Conservation (phyloP, 2,113 vertebrate species). For the Indicator maculatus region DNA sequence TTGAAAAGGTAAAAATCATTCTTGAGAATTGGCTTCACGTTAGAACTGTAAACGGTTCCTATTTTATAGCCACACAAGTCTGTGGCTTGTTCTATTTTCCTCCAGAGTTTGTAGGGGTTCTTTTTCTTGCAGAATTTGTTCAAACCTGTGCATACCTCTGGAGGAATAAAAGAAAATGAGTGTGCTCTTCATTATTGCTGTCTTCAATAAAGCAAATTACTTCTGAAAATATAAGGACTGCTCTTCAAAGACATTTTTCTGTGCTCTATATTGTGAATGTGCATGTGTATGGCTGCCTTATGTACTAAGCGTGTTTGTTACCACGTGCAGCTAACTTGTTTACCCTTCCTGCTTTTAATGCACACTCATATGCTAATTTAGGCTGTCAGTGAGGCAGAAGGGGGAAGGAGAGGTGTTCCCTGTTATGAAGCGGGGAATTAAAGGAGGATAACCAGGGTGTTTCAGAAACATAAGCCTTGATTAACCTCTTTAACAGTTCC, state of each 20-base stretch:
- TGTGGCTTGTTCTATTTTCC: conserved; percentile 56
- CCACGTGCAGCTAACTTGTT: background rate
- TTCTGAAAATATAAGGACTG: conserved; percentile 40
- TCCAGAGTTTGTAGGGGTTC: conserved; percentile 52
- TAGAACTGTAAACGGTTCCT: conserved; percentile 63
- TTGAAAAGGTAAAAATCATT: conserved; percentile 45
- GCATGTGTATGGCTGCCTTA: background rate
- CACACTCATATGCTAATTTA: background rate
- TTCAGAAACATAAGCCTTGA: background rate
- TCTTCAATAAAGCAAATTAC: conserved; percentile 44
- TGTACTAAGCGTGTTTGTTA: conserved; percentile 19
- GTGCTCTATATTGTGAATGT: background rate
- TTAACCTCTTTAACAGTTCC: conserved; percentile 54
- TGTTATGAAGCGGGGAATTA: background rate
- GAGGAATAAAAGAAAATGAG: conserved; percentile 36
- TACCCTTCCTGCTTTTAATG: background rate
- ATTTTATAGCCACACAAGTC: conserved; percentile 67
- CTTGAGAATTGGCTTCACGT: conserved; percentile 15
- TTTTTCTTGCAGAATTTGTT: conserved; percentile 37
- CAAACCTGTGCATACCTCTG: conserved; percentile 47
- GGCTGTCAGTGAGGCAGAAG: conserved; percentile 17
- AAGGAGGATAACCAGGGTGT: background rate
- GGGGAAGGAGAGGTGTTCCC: background rate
- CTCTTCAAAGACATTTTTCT: conserved; percentile 36
- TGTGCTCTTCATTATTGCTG: conserved; percentile 45